Percentiles rank a stretch among this genome's conserved stretches.
phyloP scores from a whole-genome alignment of 2,888 invertebrate species.

The Eupithecia dodoneata region DNA sequence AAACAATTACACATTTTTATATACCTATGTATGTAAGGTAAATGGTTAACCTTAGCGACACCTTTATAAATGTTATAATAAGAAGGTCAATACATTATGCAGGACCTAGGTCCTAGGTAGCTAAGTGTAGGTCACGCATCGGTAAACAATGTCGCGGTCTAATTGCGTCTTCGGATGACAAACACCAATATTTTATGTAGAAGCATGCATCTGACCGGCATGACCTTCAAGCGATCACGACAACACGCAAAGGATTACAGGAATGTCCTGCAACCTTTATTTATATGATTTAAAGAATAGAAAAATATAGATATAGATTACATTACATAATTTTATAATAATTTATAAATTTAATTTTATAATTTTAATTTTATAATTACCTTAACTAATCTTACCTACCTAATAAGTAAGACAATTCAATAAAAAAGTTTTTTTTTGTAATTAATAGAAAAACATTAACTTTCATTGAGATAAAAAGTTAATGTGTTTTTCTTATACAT shows the following conservation, averaged over 20 bases:
- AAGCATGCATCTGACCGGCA: constrained; percentile 22
- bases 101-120: constrained; percentile 20
- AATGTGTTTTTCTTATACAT: too few species aligned
- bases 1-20: not conserved
- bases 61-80: not conserved
- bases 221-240: constrained; percentile 35
- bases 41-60: constrained; percentile 10
- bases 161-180: constrained; percentile 45
- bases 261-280: constrained; percentile 7
- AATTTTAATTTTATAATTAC: too few species aligned
- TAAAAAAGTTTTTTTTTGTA: too few species aligned
- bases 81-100: constrained; percentile 16
- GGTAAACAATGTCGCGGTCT: constrained; percentile 48
- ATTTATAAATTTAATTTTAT: too few species aligned
- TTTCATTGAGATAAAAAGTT: too few species aligned
- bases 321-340: too few species aligned
- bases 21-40: not conserved
- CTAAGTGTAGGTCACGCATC: constrained; percentile 50
- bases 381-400: too few species aligned
- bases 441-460: too few species aligned
- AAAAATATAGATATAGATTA: too few species aligned
- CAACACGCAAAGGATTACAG: constrained; percentile 25
- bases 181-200: constrained; percentile 48
- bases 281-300: too few species aligned
- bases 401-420: too few species aligned